A percentile compares a stretch with the other conserved stretches of the same genome.
phyloP scores from a whole-genome alignment of 2,113 vertebrate species.

The Colius striatus region DNA sequence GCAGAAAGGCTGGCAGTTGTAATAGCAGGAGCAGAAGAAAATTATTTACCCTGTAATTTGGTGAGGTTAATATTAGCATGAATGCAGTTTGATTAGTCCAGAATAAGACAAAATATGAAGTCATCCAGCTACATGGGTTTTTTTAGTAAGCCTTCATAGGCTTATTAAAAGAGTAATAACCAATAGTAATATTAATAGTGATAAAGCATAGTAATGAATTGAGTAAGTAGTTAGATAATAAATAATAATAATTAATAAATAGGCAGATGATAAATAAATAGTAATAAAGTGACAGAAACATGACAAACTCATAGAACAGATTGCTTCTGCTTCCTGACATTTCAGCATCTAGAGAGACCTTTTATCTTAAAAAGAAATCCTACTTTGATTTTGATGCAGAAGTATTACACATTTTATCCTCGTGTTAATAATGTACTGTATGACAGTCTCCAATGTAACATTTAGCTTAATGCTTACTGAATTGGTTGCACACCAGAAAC shows the following conservation, averaged over 20 bases:
- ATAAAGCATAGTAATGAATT: too few relatives aligned
- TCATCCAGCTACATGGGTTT: not conserved
- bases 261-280: too few relatives aligned
- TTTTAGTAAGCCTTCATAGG: not conserved
- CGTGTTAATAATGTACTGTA: not conserved
- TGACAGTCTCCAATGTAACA: not conserved
- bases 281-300: not conserved
- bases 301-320: conserved; percentile 18
- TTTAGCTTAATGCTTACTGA: not conserved
- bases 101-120: conserved; percentile 16
- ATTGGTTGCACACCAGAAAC: not conserved
- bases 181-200: too few relatives aligned
- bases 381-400: conserved; percentile 4
- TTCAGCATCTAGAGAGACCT: not conserved
- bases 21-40: conserved; percentile 35
- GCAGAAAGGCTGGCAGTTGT: conserved; percentile 4
- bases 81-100: conserved; percentile 36
- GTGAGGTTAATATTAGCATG: conserved; percentile 43
- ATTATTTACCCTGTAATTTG: conserved; percentile 59
- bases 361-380: not conserved
- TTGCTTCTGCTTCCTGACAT: conserved; percentile 33
- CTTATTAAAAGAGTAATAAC: too few relatives aligned
- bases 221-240: too few relatives aligned
- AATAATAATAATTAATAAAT: too few relatives aligned
- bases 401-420: not conserved